A percentile compares a stretch with the other conserved stretches of the same genome.
Conservation (phyloP, 2,888 invertebrate species). For the Biston stratarius region DNA sequence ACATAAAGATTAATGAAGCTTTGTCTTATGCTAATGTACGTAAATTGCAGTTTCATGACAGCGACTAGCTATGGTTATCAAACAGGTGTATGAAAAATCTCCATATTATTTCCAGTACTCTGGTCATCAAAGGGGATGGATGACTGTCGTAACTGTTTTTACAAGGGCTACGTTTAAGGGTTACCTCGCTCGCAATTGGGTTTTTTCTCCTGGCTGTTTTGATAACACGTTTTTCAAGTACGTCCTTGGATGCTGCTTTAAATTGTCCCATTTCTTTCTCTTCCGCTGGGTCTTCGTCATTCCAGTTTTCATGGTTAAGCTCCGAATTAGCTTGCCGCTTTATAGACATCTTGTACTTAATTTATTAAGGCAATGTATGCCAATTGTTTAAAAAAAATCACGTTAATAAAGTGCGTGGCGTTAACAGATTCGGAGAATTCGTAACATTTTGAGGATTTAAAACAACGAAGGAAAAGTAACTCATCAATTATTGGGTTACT, state of each 20-base stretch:
- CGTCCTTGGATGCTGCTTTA: conserved; percentile 87
- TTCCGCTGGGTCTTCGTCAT: conserved; percentile 89
- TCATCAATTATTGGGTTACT: background rate
- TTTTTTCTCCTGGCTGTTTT: conserved; percentile 91
- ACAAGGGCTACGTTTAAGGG: too few species aligned
- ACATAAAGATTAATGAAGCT: too few species aligned
- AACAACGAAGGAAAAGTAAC: background rate
- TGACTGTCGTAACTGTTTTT: too few species aligned
- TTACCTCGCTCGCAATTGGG: conserved; percentile 17
- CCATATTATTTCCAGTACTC: too few species aligned
- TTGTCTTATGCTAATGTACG: too few species aligned
- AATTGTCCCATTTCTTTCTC: conserved; percentile 92
- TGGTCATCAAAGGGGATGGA: too few species aligned
- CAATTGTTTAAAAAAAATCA: conserved; percentile 3
- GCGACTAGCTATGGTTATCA: background rate
- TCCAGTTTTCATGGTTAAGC: conserved; percentile 95
- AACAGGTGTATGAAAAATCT: background rate
- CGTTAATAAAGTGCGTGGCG: conserved; percentile 34
- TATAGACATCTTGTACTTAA: conserved; percentile 85
- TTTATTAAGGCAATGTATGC: conserved; percentile 15
- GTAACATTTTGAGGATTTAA: conserved; percentile 1
- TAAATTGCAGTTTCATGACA: background rate
- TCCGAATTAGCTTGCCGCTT: conserved; percentile 92
- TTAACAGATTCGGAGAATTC: conserved; percentile 18
- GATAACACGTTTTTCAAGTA: conserved; percentile 91